Evolutionary conservation across 2,888 invertebrate genomes (phyloP), one percentile per base, ranked within the genome.

Genomic region (Epirrhoe alternata): DNA sequence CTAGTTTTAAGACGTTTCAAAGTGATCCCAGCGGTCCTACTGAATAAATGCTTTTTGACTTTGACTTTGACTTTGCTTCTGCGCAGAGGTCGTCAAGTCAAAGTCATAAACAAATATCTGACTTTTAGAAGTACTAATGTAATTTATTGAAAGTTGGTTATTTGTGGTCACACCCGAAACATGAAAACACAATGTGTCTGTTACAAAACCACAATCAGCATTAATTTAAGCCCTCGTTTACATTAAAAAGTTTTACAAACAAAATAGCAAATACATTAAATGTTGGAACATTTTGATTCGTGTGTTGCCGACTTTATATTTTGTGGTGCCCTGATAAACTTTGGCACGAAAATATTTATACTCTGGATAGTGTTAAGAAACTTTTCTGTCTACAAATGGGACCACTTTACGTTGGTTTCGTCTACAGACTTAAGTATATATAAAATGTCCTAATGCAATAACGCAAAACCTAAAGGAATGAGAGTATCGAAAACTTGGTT

Each of bases 301-400:
- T 62, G 56, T 62, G 62, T 57, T 52, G 14, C 14, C n/a, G 24
- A 57, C 35, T 60, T 52, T 61, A n/a, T 10, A 49, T 61, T 57
- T 57, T 58, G 61, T 61, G 24, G 55, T 47, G 33, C 53, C 49
- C 12, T 24, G 38, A 55, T 55, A 62, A 50, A 56, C 50, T 62
- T 62, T 24, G 14, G 30, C 3, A 61, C 12, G 50, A 50, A 62
- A 55, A 62, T 50, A 56, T 56, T 50, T 55, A 61, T 55, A 49
- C 55, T 50, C 50, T 45, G 60, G 24, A 17, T 42, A 59, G 51
- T 60, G 42, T 42, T 59, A 8, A 8, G 12, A 17, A 53, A 61
- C 33, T 53, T 60, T 58, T 45, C 49, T 35, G 16, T 45, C 30
- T 7, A 42, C 38, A 38, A 30, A 57, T 57, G 55, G 49, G 49